phyloP scores from a whole-genome alignment of 2,113 vertebrate genomes.

The Cnemophilus loriae region DNA sequence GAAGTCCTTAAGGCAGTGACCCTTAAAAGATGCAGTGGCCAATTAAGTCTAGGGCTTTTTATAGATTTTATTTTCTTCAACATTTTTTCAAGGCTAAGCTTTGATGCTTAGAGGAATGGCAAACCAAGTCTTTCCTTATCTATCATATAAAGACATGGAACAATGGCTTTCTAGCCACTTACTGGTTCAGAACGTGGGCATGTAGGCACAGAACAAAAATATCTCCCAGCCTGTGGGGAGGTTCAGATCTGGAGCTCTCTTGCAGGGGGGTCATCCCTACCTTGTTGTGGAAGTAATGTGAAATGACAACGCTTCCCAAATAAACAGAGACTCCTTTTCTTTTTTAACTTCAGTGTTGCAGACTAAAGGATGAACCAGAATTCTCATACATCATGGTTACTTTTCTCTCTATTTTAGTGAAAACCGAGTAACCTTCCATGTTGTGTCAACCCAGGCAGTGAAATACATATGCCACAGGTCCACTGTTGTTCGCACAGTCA shows the following conservation, averaged over 20 bases:
- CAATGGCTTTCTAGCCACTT: neutral
- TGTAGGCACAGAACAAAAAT: neutral
- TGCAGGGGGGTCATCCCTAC: neutral
- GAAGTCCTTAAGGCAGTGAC: neutral
- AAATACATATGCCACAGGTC: neutral
- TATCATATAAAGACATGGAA: neutral
- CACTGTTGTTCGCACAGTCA: neutral
- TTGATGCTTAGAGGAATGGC: neutral
- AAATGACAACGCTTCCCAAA: constrained; percentile 4
- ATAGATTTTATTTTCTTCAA: neutral
- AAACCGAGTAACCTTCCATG: neutral
- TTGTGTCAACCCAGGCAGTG: neutral
- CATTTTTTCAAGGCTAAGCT: neutral
- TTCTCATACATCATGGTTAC: neutral
- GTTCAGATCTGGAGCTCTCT: neutral
- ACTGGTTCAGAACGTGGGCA: neutral
- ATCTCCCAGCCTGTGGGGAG: neutral
- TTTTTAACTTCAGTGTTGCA: neutral
- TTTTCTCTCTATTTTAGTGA: neutral
- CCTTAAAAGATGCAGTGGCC: neutral
- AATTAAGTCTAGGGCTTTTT: neutral
- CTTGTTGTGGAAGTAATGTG: neutral
- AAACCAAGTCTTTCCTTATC: neutral
- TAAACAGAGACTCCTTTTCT: neutral
- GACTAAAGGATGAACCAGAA: neutral